Evolutionary conservation across 37 sponge, comb jelly and placozoan genomes (phyloP).

Genomic region (Ianthella basta): DNA sequence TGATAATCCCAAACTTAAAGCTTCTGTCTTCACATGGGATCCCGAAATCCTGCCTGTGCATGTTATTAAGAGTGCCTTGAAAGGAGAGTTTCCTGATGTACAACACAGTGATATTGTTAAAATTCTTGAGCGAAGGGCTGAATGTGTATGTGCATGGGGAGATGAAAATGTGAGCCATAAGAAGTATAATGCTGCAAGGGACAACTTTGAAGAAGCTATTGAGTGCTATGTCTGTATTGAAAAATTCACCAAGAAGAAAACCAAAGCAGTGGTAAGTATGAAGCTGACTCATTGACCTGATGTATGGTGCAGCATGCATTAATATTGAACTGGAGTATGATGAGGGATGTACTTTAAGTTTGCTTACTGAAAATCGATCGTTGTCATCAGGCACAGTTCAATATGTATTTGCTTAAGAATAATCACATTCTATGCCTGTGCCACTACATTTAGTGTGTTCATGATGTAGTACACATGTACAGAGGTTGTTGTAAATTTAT

Average conservation of each 20-base stretch:
- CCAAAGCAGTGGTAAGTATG: background rate
- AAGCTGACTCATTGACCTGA: background rate
- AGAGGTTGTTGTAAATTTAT: too few relatives aligned
- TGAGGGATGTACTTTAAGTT: conserved; percentile 15
- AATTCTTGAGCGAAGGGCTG: background rate
- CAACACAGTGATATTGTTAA: background rate
- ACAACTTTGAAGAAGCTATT: conserved; percentile 15
- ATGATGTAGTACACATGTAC: too few relatives aligned
- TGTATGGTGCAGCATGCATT: background rate
- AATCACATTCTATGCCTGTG: too few relatives aligned
- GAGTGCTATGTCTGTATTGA: conserved; percentile 13
- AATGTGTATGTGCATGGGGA: background rate
- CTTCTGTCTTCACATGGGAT: background rate
- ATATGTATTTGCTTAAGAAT: too few relatives aligned
- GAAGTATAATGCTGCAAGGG: background rate
- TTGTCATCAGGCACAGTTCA: too few relatives aligned
- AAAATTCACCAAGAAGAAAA: background rate
- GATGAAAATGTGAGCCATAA: background rate
- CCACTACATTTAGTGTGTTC: too few relatives aligned
- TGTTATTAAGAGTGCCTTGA: background rate
- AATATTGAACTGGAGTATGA: background rate
- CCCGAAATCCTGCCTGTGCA: background rate
- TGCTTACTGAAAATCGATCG: too few relatives aligned
- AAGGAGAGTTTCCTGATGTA: conserved; percentile 1
- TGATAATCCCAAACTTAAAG: background rate